phyloP scores from a whole-genome alignment of 2,797 vertebrate genomes.

The Gymnodraco acuticeps region DNA sequence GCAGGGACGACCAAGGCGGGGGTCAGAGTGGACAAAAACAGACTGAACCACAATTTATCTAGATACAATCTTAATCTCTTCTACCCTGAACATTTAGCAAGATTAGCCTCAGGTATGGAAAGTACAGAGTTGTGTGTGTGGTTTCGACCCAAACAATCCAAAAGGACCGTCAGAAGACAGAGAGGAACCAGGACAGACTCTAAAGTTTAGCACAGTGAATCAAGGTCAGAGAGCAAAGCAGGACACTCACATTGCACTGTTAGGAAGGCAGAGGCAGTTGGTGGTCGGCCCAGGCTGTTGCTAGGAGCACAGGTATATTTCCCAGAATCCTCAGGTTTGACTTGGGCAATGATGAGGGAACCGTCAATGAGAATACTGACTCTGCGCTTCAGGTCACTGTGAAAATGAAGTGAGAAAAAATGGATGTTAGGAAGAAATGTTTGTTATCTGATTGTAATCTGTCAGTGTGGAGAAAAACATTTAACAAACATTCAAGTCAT shows the following conservation, averaged over 20 bases:
- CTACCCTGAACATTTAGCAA: background rate
- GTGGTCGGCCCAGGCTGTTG: constrained; percentile 96
- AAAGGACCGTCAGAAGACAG: background rate
- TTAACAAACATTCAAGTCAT: background rate
- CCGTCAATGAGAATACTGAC: constrained; percentile 98
- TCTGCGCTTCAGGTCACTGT: constrained; percentile 95
- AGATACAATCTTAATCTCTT: background rate
- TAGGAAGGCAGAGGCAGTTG: constrained; percentile 94
- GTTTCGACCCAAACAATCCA: constrained; percentile 7
- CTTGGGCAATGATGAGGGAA: constrained; percentile 96
- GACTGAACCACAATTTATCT: background rate
- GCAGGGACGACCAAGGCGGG: too few relatives aligned
- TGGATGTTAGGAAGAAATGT: background rate
- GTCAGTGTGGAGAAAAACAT: background rate
- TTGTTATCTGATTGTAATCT: background rate
- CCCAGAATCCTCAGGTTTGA: constrained; percentile 96
- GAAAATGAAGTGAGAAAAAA: constrained; percentile 3
- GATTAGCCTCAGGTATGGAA: background rate
- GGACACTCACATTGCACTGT: constrained; percentile 95
- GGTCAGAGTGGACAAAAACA: too few relatives aligned
- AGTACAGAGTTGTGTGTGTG: background rate
- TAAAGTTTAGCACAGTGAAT: background rate
- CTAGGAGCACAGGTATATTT: constrained; percentile 98
- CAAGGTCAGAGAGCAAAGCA: background rate
- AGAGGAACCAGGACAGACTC: background rate